Evolutionary conservation across 2,113 vertebrate species (phyloP).

Genomic region (Pygoscelis adeliae): DNA sequence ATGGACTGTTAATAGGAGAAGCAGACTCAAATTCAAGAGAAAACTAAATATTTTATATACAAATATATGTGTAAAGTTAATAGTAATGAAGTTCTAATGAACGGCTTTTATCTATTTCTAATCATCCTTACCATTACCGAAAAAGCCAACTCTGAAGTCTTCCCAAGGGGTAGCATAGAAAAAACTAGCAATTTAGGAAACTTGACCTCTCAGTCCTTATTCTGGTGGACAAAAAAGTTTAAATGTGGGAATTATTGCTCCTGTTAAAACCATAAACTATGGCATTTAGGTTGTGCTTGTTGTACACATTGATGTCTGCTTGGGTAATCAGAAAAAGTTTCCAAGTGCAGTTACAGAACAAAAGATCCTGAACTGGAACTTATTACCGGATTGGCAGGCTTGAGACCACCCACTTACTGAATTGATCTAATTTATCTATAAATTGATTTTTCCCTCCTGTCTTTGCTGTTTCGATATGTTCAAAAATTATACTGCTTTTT

Average conservation of each 20-base stretch:
- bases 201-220: not conserved
- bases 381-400: not conserved
- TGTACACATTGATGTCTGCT: not conserved
- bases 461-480: not conserved
- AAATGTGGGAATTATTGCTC: not conserved
- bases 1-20: not conserved
- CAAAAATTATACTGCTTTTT: not conserved
- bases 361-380: slow-evolving; percentile 1
- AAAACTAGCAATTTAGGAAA: not conserved
- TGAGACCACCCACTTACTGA: not conserved
- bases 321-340: slow-evolving; percentile 39
- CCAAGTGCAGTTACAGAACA: slow-evolving; percentile 36
- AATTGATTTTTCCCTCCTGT: not conserved
- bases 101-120: not conserved
- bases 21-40: not conserved
- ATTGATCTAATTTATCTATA: slow-evolving; percentile 15
- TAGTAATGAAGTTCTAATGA: not conserved
- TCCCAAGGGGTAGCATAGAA: not conserved
- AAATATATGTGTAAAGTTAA: not conserved
- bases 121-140: not conserved
- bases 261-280: not conserved
- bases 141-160: not conserved
- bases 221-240: not conserved
- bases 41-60: not conserved
- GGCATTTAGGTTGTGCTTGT: not conserved